Conservation (phyloP, 2,888 invertebrate species). For the Tachina lurida region DNA sequence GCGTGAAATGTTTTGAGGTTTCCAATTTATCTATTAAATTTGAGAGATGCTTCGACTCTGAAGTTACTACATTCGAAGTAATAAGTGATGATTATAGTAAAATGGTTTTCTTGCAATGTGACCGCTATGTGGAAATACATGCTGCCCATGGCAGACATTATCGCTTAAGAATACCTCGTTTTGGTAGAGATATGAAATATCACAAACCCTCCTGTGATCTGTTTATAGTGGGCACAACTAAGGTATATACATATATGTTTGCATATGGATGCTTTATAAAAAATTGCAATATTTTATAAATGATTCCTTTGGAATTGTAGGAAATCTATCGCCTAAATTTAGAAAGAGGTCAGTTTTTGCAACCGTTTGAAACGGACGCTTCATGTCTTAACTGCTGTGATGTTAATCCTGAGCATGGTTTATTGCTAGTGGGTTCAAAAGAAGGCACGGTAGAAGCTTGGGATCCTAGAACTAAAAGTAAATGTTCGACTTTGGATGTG, state of each 20-base stretch:
- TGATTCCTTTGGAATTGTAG: constrained; percentile 83
- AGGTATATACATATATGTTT: constrained; percentile 85
- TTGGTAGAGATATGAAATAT: constrained; percentile 96
- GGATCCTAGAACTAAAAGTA: constrained; percentile 93
- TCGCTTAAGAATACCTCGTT: constrained; percentile 95
- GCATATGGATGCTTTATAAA: constrained; percentile 71
- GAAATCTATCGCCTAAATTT: constrained; percentile 97
- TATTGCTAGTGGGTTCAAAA: constrained; percentile 93
- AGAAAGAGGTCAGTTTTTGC: constrained; percentile 96
- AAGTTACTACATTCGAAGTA: constrained; percentile 96
- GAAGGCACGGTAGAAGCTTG: constrained; percentile 98
- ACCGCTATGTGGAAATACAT: constrained; percentile 97
- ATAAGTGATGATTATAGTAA: constrained; percentile 98
- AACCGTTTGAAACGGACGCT: constrained; percentile 90
- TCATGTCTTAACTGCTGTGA: constrained; percentile 91
- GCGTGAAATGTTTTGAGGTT: constrained; percentile 97
- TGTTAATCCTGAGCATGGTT: constrained; percentile 94
- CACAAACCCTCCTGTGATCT: constrained; percentile 95
- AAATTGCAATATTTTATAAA: neutral
- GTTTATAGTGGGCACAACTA: constrained; percentile 93
- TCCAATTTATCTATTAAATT: constrained; percentile 98
- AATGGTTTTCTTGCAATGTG: constrained; percentile 91
- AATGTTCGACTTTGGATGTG: constrained; percentile 93
- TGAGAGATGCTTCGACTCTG: constrained; percentile 98
- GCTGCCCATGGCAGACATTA: constrained; percentile 96